These are phyloP conservation scores for Drosophila sordidapex DNA, from an alignment of 2,888 invertebrate species.

Conservation along the genomic window DNA sequence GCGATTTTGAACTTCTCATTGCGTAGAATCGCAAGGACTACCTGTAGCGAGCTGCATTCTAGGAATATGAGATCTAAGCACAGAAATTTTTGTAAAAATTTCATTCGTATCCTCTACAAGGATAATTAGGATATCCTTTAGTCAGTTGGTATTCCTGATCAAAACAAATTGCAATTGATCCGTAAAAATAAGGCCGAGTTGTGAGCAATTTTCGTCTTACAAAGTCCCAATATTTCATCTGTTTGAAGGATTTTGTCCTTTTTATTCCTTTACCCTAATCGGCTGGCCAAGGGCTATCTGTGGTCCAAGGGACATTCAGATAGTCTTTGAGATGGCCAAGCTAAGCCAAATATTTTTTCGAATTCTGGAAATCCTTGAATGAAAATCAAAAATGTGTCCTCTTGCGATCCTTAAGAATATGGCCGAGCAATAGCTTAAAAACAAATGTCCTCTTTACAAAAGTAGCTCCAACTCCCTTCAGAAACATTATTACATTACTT, in stretches of 20 bases:
- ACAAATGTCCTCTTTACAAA: slow-evolving; percentile 12
- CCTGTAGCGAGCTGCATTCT: neutral
- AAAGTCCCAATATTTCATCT: no score
- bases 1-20: neutral
- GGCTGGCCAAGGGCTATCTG: neutral
- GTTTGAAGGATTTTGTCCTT: no score
- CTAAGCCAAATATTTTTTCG: neutral
- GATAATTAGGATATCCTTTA: no score
- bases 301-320: neutral
- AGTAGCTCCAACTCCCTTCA: slow-evolving; percentile 24
- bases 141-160: no score
- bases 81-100: neutral
- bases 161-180: no score
- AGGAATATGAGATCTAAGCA: neutral
- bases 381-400: neutral
- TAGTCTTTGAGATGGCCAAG: neutral
- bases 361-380: neutral
- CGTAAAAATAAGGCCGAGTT: no score
- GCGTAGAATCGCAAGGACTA: neutral
- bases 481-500: slow-evolving; percentile 34
- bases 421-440: neutral
- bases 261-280: no score
- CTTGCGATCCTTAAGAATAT: neutral
- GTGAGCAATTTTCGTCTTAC: no score
- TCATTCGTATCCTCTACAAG: neutral